Evolutionary conservation across 1,140 invertebrate species (phyloP).

Genomic region (Parapsyche elsis): DNA sequence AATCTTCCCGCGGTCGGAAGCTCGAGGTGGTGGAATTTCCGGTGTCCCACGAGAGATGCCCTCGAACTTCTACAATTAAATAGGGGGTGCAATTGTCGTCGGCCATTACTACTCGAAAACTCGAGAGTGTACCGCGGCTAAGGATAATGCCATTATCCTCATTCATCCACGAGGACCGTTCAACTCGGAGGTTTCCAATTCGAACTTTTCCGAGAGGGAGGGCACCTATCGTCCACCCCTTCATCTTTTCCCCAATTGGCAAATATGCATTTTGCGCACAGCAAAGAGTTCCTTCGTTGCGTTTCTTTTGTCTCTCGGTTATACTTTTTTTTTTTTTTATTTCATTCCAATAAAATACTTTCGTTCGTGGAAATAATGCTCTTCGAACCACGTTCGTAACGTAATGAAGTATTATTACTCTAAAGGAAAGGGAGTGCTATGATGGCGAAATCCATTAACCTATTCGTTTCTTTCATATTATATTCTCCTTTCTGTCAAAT

Average conservation of each 20-base stretch:
- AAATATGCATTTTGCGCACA: neutral
- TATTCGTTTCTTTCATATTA: conserved; percentile 2
- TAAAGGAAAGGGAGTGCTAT: neutral
- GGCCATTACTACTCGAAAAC: neutral
- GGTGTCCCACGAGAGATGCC: neutral
- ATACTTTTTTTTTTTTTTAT: neutral
- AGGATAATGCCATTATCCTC: conserved; percentile 3
- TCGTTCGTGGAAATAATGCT: neutral
- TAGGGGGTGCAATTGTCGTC: neutral
- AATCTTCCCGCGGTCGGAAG: neutral
- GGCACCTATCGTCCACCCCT: neutral
- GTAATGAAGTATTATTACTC: neutral
- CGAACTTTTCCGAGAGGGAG: neutral
- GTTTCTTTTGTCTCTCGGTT: neutral
- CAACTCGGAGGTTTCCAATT: neutral
- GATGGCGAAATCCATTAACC: neutral
- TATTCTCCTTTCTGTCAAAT: neutral
- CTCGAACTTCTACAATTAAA: conserved; percentile 1
- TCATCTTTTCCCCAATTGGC: neutral
- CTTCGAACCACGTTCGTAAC: neutral
- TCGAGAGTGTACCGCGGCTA: neutral
- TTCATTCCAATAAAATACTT: neutral
- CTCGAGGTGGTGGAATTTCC: neutral
- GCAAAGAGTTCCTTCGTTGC: neutral
- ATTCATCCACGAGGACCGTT: neutral